Evolutionary conservation across 92 coral and sea anemone genomes (phyloP), one percentile per base, ranked within the genome.

Genomic region (Pocillopora grandis): DNA sequence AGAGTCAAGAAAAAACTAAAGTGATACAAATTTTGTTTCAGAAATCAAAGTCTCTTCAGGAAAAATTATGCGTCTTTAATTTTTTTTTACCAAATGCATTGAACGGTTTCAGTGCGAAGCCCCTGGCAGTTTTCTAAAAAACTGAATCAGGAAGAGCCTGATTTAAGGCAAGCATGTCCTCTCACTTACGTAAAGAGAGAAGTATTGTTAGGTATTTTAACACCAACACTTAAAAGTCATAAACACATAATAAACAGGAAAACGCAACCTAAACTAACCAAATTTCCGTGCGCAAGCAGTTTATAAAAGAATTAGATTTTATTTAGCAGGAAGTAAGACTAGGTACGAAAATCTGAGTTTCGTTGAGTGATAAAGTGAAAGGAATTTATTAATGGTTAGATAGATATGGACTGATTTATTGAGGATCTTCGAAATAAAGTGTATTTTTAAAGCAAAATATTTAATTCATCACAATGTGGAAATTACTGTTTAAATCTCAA

Each of bases 161-260:
- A 15, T 33, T 56, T 49, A 60, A 78, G 52, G 19, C 27, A 10
- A 31, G 48, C 62, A 33, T 16, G 61, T 12, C 16, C 4, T 48
- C 21, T 65, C 23, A 20, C 52, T 18, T 48, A 23, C 57, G 14
- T 21, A 1, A 20, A n/a, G 63, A 12, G 64, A 18, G 2, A 35
- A 16, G 20, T 36, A 14, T 19, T 33, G 16, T 14, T 62, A 1
- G 17, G 67, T 62, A 11, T 42, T 12, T 10, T 74, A 16, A 63
- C 68, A 12, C 37, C 64, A 37, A 77, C 55, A 62, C 71, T 18
- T 66, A 79, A 65, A 79, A 79, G 52, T 66, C 52, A 49, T n/a
- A 62, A 79, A 77, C 23, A 77, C 71, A 48, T 19, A 77, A 36
- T 63, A 16, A 62, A 42, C n/a, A 42, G 35, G 12, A 56, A 75